Base-by-base conservation (phyloP, 2,888 invertebrate species). In the Hofmannophila pseudospretella region DNA sequence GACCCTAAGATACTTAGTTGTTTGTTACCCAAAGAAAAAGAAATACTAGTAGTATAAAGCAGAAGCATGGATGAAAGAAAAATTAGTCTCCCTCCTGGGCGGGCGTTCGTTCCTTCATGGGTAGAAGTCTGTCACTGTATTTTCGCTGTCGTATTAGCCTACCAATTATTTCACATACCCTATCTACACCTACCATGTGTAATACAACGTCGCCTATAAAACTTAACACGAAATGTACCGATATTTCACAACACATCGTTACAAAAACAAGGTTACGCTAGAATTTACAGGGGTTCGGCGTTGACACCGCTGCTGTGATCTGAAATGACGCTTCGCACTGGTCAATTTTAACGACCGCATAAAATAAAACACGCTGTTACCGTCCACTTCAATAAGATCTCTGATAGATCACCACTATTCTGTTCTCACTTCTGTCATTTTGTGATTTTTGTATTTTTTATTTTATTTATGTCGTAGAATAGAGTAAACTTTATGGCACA, bases 291-390 rank as follows among this genome's bases (percentile, higher is more conserved):
- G 16, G 7, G 12, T 28, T 28, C 12, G 12, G 11, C 12, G 11
- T 11, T 7, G 28, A 28, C 12, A 11, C 12, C 5, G 16, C n/a
- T n/a, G n/a, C n/a, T 16, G 16, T 19, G 35, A 22, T n/a, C 25
- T 8, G 23, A 34, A 20, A 27, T 10, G 12, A 40, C 31, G 34
- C 32, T 39, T 30, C 31, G 38, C 23, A 34, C 26, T 39, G 37
- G 41, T 41, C 35, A 38, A 36, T 27, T 42, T 46, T 44, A 43
- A 46, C 35, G 30, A 30, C 9, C 33, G 26, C 36, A 34, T 46
- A 44, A 46, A 46, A 39, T 44, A 44, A 41, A 44, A 27, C 34
- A 34, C 13, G 4, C 4, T 3, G 10, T 25, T 5, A 28, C 7
- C 7, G 29, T 14, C 29, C 8, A 16, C 16, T 30, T n/a, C 1